phyloP scores from a whole-genome alignment of 2,113 vertebrate genomes.

The Sarotherodon lohbergeri region DNA sequence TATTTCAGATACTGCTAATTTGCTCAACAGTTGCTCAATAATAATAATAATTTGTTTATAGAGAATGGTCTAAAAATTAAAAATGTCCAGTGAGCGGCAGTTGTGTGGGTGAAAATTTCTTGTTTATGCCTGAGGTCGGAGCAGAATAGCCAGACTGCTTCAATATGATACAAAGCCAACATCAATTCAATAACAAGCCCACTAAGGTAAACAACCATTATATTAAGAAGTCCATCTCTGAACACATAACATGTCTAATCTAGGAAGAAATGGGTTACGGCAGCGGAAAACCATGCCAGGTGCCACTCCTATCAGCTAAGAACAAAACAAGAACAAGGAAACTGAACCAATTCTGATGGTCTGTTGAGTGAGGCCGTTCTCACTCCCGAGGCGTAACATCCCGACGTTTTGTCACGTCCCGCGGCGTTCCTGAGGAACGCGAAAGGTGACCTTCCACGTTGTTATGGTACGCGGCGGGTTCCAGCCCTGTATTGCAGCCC shows the following conservation, averaged over 20 bases:
- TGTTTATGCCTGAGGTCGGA: neutral
- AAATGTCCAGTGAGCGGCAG: neutral
- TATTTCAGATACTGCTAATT: neutral
- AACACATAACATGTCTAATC: neutral
- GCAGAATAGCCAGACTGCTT: neutral
- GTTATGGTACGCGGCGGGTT: too few relatives aligned
- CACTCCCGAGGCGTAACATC: too few relatives aligned
- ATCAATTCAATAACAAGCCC: fast-evolving
- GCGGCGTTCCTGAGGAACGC: too few relatives aligned
- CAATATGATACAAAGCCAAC: neutral
- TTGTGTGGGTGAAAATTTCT: neutral
- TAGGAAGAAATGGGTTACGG: neutral
- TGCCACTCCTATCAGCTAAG: neutral
- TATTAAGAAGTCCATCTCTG: neutral
- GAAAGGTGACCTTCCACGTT: too few relatives aligned
- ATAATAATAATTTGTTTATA: neutral
- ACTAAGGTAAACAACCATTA: neutral
- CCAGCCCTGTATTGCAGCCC: too few relatives aligned
- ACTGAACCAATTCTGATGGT: neutral
- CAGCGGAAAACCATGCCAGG: neutral
- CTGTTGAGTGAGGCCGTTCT: neutral
- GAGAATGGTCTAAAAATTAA: neutral
- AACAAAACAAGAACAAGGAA: neutral
- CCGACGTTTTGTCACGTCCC: too few relatives aligned
- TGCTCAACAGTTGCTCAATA: neutral